Evolutionary conservation across 2,888 invertebrate genomes (phyloP), one percentile per base, ranked within the genome.

Genomic region (Pammene fasciana): DNA sequence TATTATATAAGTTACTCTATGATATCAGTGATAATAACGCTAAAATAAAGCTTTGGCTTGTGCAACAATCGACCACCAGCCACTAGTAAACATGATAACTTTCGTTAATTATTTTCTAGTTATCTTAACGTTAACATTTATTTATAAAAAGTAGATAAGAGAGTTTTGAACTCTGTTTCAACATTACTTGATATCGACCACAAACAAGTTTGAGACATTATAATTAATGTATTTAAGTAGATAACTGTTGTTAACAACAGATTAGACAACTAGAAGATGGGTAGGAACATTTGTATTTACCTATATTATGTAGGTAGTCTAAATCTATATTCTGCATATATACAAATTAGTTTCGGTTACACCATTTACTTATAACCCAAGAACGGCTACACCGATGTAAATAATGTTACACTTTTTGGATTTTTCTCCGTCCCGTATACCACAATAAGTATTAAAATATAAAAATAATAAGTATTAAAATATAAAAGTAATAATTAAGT

Each of bases 21-120:
- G n/a, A n/a, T n/a, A n/a, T n/a, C n/a, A n/a, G n/a, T n/a, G 52
- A 34, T 54, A 10, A 56, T 14, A 38, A 11, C 14, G n/a, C 43
- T 26, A 26, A 26, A 26, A 26, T 26, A 26, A 26, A 26, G 1
- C 26, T 26, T 34, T 48, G 38, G 11, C 36, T 61, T 61, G 18
- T 48, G 61, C 9, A 50, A 50, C 11, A 36, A 9, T 54, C 18
- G 9, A 26, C n/a, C 13, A n/a, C 18, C 34, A 26, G 38, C 38
- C 16, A n/a, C 9, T 45, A 55, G 46, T 45, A 52, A 64, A 48
- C 56, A 62, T 41, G 14, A 34, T 38, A 55, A 34, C 1, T 48
- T 65, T 45, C 14, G 60, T 70, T 70, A 60, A 70, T 70, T 70
- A 60, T 70, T 70, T 59, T 54, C 34, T 16, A 54, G 52, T 46